Conservation (phyloP, 2,113 vertebrate genomes). For the Pteropus alecto region DNA sequence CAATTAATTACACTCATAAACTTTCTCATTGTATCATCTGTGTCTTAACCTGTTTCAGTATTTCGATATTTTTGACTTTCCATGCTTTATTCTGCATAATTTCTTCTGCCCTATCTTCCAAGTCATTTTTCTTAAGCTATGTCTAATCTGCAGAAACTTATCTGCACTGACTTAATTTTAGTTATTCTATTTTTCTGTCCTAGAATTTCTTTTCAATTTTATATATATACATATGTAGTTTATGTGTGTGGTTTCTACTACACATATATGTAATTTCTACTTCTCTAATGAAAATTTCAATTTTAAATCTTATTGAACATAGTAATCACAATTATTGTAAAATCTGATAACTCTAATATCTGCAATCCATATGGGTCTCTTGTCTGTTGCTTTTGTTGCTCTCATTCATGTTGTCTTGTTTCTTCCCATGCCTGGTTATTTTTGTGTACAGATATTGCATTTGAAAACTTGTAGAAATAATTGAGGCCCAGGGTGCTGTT, state of each 20-base stretch:
- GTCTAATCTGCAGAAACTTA: background rate
- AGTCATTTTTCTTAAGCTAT: background rate
- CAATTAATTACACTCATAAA: background rate
- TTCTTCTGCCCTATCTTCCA: background rate
- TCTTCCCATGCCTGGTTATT: background rate
- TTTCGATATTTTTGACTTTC: background rate
- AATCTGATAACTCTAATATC: background rate
- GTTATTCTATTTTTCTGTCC: background rate
- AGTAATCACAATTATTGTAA: background rate
- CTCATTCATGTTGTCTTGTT: background rate
- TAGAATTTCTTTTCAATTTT: background rate
- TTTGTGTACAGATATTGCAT: background rate
- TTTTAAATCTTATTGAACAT: background rate
- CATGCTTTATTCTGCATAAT: background rate
- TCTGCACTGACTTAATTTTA: background rate
- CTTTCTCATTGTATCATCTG: background rate
- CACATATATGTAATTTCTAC: background rate
- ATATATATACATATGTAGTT: background rate
- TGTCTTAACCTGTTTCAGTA: background rate
- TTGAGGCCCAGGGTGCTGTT: background rate
- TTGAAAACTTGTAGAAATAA: background rate
- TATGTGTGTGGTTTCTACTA: background rate
- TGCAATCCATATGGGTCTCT: background rate
- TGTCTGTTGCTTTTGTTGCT: background rate
- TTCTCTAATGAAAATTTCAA: conserved; percentile 11